Base-by-base conservation (phyloP, 2,113 vertebrate species). In the Pongo abelii region DNA sequence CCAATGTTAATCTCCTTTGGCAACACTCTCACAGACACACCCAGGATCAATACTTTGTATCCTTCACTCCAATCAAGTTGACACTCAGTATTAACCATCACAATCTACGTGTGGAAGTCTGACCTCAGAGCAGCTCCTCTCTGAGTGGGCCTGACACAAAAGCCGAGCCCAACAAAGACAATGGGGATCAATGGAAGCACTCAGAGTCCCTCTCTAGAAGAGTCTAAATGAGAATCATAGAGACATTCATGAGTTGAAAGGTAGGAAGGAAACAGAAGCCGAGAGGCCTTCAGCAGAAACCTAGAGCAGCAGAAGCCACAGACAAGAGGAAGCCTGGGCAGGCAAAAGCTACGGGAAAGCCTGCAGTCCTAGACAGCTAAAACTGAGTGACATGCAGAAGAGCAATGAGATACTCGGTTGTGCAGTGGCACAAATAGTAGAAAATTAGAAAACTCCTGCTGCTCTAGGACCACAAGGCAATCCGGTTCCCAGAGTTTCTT, bases 371-470 rank as follows among this genome's bases (percentile, higher is more conserved):
- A 27, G 74, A 43, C 75, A 77, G 70, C 8, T 67, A 57, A 50
- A 67, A 50, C 3, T 0, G 1, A 61, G 20, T 9, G 35, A 48
- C 23, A 6, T 0, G 8, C 2, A 0, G 13, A 46, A 38, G 8
- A 48, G n/a, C 48, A 46, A n/a, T 27, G 64, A 70, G 50, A 52
- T 11, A 2, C n/a, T 20, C 32, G 6, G 30, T n/a, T 72, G 9
- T 40, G 27, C 4, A 83, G 38, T 6, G 5, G 30, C 59, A 40
- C 9, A 70, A 67, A 79, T 3, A 59, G 38, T 1, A 91, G 61
- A 84, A 96, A 95, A 72, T 46, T 13, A 72, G 88, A 91, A 75
- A 92, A 30, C 1, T 59, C 69, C 20, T 84, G 77, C 59, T 3
- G 1, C 35, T 96, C 38, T 46, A 78, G 43, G 38, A 50, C n/a